Percentiles rank a stretch among this genome's conserved stretches.
Evolutionary conservation across 2,113 vertebrate species (phyloP).

Genomic region (Aspidoscelis tigris): DNA sequence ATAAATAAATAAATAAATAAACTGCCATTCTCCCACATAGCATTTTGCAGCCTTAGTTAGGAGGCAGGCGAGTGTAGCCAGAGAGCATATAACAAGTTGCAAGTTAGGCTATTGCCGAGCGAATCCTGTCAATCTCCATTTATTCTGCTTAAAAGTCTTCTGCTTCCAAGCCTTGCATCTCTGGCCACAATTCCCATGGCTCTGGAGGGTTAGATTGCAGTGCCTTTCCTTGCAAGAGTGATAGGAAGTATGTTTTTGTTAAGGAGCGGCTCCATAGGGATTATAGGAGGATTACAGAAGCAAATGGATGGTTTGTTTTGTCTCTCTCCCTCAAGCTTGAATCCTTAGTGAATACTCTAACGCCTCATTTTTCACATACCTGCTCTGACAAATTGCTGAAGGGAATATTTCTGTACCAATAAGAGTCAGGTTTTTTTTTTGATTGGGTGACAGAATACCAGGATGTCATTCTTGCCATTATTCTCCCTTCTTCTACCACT

Average conservation of each 20-base stretch:
- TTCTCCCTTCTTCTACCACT: neutral
- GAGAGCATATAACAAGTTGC: neutral
- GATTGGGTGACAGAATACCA: neutral
- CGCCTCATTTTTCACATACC: neutral
- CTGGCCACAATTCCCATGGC: neutral
- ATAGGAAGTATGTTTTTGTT: neutral
- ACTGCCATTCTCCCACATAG: neutral
- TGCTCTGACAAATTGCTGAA: neutral
- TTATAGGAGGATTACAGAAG: constrained; percentile 5
- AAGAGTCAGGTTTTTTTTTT: neutral
- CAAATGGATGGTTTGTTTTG: constrained; percentile 2
- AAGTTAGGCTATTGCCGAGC: neutral
- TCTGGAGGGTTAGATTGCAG: neutral
- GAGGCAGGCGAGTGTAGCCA: neutral
- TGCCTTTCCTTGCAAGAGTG: constrained; percentile 1
- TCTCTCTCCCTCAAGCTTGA: constrained; percentile 12
- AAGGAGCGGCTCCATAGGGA: neutral
- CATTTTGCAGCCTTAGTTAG: constrained; percentile 1
- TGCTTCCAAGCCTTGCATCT: neutral
- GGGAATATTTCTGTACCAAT: neutral
- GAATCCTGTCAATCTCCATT: neutral
- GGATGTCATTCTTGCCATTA: neutral
- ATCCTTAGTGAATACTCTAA: neutral
- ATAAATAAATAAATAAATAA: neutral
- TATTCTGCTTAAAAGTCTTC: neutral